Percentiles rank a stretch among this genome's conserved stretches.
Evolutionary conservation across 2,888 invertebrate genomes (phyloP).

Genomic region (Tricholauxania praeusta): DNA sequence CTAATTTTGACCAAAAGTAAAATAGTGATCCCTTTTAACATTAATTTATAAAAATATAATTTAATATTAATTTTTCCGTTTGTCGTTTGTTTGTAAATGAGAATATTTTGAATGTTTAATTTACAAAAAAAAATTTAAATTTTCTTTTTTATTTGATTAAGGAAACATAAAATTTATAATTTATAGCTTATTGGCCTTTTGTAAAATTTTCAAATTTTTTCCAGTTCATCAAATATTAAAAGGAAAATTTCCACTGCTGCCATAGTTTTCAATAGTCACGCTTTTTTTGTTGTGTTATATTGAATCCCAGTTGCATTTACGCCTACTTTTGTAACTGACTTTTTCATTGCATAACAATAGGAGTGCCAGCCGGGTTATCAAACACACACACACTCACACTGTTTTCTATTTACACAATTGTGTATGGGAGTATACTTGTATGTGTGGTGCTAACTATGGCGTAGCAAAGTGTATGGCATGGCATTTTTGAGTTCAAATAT

Average conservation of each 20-base stretch:
- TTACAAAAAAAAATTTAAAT: too few species aligned
- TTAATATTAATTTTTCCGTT: too few species aligned
- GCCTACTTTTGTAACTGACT: neutral
- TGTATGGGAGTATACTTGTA: neutral
- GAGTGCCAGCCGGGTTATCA: neutral
- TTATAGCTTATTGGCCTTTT: neutral
- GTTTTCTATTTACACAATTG: neutral
- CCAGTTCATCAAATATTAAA: neutral
- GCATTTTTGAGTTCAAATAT: neutral
- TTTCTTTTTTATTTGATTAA: too few species aligned
- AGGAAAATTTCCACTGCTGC: neutral
- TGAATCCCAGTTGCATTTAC: neutral
- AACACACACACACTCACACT: too few species aligned
- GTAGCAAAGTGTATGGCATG: neutral
- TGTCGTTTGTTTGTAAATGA: too few species aligned
- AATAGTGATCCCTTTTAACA: too few species aligned
- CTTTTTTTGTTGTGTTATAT: neutral
- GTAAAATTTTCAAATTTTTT: neutral
- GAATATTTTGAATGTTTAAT: too few species aligned
- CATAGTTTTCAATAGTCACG: neutral
- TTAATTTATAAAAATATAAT: too few species aligned
- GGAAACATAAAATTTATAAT: too few species aligned
- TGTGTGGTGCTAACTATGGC: neutral
- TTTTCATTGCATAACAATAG: slow-evolving; percentile 12
- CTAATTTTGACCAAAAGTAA: too few species aligned